Evolutionary conservation across 2,113 vertebrate genomes (phyloP), one percentile per base, ranked within the genome.

Genomic region (Pluvialis apricaria): DNA sequence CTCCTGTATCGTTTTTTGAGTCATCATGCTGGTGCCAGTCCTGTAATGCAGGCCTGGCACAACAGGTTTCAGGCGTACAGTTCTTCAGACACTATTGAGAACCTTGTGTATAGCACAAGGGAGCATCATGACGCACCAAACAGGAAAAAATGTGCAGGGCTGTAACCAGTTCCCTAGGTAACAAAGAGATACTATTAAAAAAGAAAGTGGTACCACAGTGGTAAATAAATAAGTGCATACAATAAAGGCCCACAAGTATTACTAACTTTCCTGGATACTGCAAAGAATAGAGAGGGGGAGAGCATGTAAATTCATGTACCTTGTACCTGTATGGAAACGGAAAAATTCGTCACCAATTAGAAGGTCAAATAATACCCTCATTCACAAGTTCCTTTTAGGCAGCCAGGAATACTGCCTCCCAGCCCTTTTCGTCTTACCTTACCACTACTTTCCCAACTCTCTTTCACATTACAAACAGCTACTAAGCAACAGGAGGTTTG

Each of bases 91-190:
- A 3, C 26, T 29, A 3, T 4, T 47, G 61, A 72, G 57, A 83
- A 49, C 47, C 52, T 38, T 36, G 38, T 12, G 29, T 21, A 8
- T 28, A 42, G 65, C 73, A 42, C 20, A 86, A 11, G 0, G 38
- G 44, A 64, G 85, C 55, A 65, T 21, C 78, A 5, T 20, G 70
- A 16, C 2, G 13, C n/a, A 57, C 54, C 52, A 60, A 36, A 32
- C 8, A 60, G 49, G 34, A 45, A 65, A 42, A 55, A 93, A 82
- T 3, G 36, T 38, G 61, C 65, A 22, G 44, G 84, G 71, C 82
- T 87, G 86, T 49, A 82, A 51, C 11, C 80, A 57, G 92, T 94
- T 95, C 86, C 95, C 92, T 70, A 73, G 92, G 93, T 80, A 94
- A 96, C 92, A 83, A 57, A 64, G 52, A 26, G 20, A 60, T n/a